These are phyloP conservation scores for Strigops habroptila DNA, from an alignment of 2,113 vertebrate genomes.

Conservation along the genomic window DNA sequence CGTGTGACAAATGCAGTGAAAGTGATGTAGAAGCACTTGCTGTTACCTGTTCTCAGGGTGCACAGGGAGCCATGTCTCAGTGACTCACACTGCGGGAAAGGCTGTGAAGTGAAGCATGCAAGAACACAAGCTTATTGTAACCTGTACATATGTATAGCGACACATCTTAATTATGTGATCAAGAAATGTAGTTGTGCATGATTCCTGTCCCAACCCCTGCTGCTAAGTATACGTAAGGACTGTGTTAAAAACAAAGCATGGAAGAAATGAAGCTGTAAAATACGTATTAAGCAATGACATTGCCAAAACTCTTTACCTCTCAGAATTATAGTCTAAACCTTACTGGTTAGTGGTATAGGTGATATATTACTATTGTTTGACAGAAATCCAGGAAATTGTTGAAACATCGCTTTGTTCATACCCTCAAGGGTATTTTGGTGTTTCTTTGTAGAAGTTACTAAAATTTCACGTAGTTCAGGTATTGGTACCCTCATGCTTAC, in stretches of 20 bases:
- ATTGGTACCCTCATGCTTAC: not conserved
- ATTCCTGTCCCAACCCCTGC: not conserved
- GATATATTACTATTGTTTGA: not conserved
- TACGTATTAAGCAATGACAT: not conserved
- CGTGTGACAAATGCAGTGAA: not conserved
- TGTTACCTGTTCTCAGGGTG: not conserved
- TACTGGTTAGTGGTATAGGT: not conserved
- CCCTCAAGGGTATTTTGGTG: not conserved
- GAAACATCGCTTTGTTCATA: not conserved
- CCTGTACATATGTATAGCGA: fast-evolving
- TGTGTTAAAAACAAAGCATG: not conserved
- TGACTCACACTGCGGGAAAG: not conserved
- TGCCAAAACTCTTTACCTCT: not conserved
- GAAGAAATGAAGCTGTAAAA: not conserved
- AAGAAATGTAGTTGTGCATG: fast-evolving
- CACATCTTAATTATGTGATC: not conserved
- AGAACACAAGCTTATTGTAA: not conserved
- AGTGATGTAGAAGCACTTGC: not conserved
- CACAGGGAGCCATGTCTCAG: not conserved
- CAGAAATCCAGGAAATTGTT: not conserved
- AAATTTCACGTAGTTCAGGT: not conserved
- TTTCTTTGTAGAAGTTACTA: not conserved
- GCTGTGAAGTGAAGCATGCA: not conserved
- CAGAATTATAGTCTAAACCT: not conserved
- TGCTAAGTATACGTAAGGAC: not conserved